phyloP scores from a whole-genome alignment of 2,113 vertebrate species.

The Manacus vitellinus region DNA sequence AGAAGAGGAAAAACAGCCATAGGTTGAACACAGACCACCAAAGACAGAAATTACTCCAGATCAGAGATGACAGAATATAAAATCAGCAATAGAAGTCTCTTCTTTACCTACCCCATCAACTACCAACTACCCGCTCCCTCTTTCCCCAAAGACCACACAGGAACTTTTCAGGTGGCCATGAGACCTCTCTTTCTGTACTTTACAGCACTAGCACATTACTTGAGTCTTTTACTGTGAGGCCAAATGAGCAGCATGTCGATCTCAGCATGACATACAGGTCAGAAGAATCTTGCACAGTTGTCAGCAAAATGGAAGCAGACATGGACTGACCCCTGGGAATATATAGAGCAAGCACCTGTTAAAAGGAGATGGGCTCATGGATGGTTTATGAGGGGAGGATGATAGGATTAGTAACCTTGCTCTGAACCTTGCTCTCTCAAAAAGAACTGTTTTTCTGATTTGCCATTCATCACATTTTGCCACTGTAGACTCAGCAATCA shows the following conservation, averaged over 20 bases:
- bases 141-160: background rate
- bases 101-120: background rate
- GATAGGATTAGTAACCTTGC: background rate
- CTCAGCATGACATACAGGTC: background rate
- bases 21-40: background rate
- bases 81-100: background rate
- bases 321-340: background rate
- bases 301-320: background rate
- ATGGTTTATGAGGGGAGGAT: background rate
- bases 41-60: background rate
- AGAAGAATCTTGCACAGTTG: background rate
- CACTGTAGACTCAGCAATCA: background rate
- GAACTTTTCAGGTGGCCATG: background rate
- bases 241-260: background rate
- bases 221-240: background rate
- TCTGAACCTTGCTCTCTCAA: background rate
- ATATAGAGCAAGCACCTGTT: background rate
- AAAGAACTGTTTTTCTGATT: background rate
- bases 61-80: background rate
- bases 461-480: background rate
- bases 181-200: background rate
- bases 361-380: background rate
- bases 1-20: background rate
- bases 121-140: background rate
- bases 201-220: background rate